These are phyloP conservation scores for Lagodon rhomboides DNA, from an alignment of 2,797 vertebrate genomes.

Conservation along the genomic window DNA sequence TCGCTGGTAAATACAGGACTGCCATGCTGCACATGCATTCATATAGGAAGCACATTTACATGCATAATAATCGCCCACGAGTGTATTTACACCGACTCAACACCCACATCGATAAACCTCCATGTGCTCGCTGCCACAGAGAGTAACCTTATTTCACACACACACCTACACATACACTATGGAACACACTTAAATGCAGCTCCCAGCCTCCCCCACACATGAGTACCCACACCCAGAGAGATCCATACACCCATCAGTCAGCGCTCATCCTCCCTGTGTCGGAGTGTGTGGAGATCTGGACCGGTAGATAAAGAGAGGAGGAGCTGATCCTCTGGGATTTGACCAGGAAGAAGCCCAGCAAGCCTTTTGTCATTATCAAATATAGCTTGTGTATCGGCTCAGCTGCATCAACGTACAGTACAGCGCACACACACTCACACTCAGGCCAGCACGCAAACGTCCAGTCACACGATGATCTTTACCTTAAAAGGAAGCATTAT, in stretches of 20 bases:
- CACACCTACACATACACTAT: slow-evolving; percentile 28
- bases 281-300: slow-evolving; percentile 62
- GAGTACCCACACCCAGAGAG: slow-evolving; percentile 26
- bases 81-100: slow-evolving; percentile 46
- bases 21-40: neutral
- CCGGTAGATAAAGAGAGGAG: slow-evolving; percentile 60
- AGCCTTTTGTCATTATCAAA: slow-evolving; percentile 70
- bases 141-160: slow-evolving; percentile 45
- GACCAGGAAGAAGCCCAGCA: slow-evolving; percentile 57
- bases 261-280: slow-evolving; percentile 33
- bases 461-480: slow-evolving; percentile 25
- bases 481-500: slow-evolving; percentile 22
- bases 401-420: slow-evolving; percentile 26
- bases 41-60: slow-evolving; percentile 34
- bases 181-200: slow-evolving; percentile 5
- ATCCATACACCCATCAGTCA: slow-evolving; percentile 39
- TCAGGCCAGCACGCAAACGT: neutral
- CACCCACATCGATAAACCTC: slow-evolving; percentile 49
- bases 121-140: slow-evolving; percentile 34
- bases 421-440: neutral
- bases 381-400: slow-evolving; percentile 68
- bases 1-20: neutral
- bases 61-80: slow-evolving; percentile 40
- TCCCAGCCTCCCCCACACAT: slow-evolving; percentile 15
- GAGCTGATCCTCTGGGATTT: slow-evolving; percentile 67